Percentiles rank a stretch among this genome's conserved stretches.
Conservation (phyloP, 2,888 invertebrate species). For the Napeogenes sylphis region DNA sequence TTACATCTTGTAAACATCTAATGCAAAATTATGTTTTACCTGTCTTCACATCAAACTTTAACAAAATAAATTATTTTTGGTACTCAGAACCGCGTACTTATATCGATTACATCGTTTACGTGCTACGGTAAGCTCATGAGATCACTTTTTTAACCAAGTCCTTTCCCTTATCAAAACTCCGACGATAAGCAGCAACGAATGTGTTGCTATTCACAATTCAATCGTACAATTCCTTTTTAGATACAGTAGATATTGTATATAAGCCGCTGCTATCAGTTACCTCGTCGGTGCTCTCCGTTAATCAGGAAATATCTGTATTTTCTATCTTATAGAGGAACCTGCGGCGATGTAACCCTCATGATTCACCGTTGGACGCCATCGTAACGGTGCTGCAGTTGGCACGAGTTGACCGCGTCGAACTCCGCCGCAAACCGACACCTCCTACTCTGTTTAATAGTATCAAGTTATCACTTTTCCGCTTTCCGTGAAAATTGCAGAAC, state of each 20-base stretch:
- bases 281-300: constrained; percentile 72
- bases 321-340: constrained; percentile 66
- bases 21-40: neutral
- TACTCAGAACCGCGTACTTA: constrained; percentile 9
- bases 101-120: constrained; percentile 32
- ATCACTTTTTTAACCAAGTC: constrained; percentile 42
- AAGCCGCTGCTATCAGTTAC: constrained; percentile 69
- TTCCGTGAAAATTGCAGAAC: constrained; percentile 74
- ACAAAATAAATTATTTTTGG: constrained; percentile 1
- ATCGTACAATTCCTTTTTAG: constrained; percentile 51
- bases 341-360: constrained; percentile 68
- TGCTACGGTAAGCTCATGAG: constrained; percentile 49
- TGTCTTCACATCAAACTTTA: neutral
- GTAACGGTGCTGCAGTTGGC: constrained; percentile 77
- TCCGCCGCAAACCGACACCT: constrained; percentile 60
- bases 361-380: constrained; percentile 69
- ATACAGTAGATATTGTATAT: constrained; percentile 64
- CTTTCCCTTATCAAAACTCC: constrained; percentile 12
- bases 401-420: constrained; percentile 73
- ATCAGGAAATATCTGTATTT: constrained; percentile 71
- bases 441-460: constrained; percentile 68
- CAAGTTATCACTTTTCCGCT: constrained; percentile 64
- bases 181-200: constrained; percentile 5
- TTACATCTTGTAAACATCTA: neutral
- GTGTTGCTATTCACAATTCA: constrained; percentile 17